These are phyloP conservation scores for Pteronotus mesoamericanus DNA, from an alignment of 2,797 vertebrate genomes.

Conservation along the genomic window DNA sequence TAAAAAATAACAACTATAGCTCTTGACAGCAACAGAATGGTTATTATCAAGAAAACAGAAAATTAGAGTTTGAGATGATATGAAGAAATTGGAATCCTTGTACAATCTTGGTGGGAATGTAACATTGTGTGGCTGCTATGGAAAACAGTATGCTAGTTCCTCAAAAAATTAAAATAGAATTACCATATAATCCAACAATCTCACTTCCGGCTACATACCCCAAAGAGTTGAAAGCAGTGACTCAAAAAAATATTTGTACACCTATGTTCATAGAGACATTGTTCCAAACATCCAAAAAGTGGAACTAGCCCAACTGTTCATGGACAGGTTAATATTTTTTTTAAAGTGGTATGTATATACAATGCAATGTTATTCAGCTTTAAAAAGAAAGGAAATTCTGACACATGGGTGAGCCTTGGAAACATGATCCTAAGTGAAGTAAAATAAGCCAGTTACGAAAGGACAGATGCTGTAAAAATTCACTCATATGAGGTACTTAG, in stretches of 20 bases:
- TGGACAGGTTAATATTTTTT: neutral
- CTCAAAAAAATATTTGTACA: neutral
- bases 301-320: neutral
- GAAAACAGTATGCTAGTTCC: neutral
- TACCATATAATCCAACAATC: neutral
- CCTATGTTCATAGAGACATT: neutral
- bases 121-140: neutral
- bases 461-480: neutral
- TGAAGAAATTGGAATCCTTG: neutral
- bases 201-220: neutral
- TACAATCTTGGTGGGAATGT: neutral
- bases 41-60: slow-evolving; percentile 8
- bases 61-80: neutral
- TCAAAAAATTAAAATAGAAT: neutral
- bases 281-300: neutral
- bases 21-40: neutral
- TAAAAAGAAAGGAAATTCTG: neutral
- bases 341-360: neutral
- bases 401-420: neutral
- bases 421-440: neutral
- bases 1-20: neutral
- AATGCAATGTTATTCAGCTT: neutral
- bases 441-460: neutral
- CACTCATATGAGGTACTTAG: neutral
- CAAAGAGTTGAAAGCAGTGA: neutral